Evolutionary conservation across 2,888 invertebrate species (phyloP).

Genomic region (Nesidiocoris tenuis): DNA sequence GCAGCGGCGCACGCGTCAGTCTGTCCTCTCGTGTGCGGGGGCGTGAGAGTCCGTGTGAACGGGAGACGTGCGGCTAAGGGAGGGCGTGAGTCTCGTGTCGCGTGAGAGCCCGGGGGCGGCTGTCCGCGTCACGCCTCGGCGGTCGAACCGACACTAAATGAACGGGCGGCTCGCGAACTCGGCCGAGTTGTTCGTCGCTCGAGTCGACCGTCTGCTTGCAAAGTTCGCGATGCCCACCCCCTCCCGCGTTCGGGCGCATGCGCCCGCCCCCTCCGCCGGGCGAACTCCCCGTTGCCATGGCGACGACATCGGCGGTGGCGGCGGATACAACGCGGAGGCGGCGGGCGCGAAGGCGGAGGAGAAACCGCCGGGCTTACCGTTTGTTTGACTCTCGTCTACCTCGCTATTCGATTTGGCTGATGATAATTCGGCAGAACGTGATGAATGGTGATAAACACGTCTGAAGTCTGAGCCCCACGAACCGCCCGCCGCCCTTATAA

Average conservation of each 20-base stretch:
- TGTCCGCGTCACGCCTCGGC: not conserved
- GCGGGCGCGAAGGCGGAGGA: too few relatives aligned
- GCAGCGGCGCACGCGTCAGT: not conserved
- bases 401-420: too few relatives aligned
- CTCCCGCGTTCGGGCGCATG: slow-evolving; percentile 4
- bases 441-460: too few relatives aligned
- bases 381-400: too few relatives aligned
- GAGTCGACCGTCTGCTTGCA: not conserved
- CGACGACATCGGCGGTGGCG: not conserved
- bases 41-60: not conserved
- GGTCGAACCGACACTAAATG: slow-evolving; percentile 25
- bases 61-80: not conserved
- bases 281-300: not conserved
- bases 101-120: not conserved
- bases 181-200: not conserved
- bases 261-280: not conserved
- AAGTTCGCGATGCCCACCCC: not conserved
- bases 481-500: too few relatives aligned
- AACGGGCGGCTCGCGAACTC: not conserved
- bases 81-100: not conserved
- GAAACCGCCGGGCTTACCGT: not conserved
- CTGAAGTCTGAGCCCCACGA: too few relatives aligned
- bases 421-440: too few relatives aligned
- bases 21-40: not conserved
- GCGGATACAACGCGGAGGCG: not conserved